phyloP scores from a whole-genome alignment of 2,113 vertebrate species.

The Phylloscopus whistleri region DNA sequence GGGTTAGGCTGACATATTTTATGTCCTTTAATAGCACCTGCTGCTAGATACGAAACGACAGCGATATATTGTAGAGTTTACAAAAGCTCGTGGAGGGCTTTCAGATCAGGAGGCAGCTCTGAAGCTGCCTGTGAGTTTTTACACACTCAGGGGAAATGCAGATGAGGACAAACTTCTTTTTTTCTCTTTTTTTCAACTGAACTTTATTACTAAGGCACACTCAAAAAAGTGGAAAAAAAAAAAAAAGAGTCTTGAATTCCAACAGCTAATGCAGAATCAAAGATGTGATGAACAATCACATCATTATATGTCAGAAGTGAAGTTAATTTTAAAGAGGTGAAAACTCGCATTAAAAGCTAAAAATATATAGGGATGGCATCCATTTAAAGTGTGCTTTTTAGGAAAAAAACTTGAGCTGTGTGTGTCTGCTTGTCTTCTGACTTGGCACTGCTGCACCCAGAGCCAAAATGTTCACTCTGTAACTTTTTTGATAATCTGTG shows the following conservation, averaged over 20 bases:
- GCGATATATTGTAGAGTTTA: background rate
- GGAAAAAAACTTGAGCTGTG: background rate
- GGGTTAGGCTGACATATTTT: background rate
- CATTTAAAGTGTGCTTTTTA: background rate
- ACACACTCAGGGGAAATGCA: background rate
- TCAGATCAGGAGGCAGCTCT: background rate
- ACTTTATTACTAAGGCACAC: background rate
- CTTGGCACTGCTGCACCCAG: background rate
- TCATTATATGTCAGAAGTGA: background rate
- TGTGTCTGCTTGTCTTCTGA: background rate
- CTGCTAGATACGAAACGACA: background rate
- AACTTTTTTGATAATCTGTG: background rate
- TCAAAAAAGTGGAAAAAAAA: background rate
- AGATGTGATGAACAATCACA: background rate
- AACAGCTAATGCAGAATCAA: background rate
- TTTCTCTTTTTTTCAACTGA: background rate
- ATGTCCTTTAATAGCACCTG: constrained; percentile 29
- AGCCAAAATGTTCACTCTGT: background rate
- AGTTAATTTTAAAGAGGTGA: background rate
- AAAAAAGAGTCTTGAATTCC: background rate
- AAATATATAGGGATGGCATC: background rate
- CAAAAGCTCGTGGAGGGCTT: background rate
- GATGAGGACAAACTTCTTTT: background rate
- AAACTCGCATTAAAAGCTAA: background rate
- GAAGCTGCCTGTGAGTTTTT: background rate